phyloP scores from a whole-genome alignment of 2,113 vertebrate genomes.

The Strix aluco region DNA sequence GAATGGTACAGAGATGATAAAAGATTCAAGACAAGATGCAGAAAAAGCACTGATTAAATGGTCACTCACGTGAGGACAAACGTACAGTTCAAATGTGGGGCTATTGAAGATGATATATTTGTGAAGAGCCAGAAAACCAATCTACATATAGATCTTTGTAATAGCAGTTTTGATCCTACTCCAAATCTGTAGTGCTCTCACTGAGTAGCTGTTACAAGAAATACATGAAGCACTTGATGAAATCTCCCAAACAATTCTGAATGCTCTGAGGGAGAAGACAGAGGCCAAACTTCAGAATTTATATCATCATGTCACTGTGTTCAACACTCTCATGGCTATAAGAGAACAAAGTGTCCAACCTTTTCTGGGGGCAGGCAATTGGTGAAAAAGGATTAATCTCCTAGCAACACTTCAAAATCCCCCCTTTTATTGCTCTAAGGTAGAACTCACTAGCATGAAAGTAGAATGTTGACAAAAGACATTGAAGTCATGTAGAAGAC shows the following conservation, averaged over 20 bases:
- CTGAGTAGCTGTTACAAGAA: neutral
- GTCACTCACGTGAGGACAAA: neutral
- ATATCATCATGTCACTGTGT: neutral
- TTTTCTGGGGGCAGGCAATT: neutral
- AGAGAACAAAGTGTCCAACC: neutral
- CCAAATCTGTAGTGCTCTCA: neutral
- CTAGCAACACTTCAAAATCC: neutral
- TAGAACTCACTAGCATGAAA: neutral
- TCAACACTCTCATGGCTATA: neutral
- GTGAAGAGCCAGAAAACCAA: neutral
- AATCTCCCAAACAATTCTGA: neutral
- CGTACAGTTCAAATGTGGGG: neutral
- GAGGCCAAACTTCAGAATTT: neutral
- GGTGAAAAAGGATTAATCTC: neutral
- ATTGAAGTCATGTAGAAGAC: neutral
- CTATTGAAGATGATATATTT: neutral
- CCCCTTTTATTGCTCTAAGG: neutral
- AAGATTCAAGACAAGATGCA: neutral
- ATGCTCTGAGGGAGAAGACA: neutral
- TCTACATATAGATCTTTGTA: neutral
- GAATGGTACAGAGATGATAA: neutral
- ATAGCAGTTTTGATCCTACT: neutral
- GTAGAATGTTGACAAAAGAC: neutral
- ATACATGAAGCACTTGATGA: neutral
- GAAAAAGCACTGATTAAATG: neutral